Percentiles rank a stretch among this genome's conserved stretches.
Conservation (phyloP, 2,888 invertebrate genomes). For the Phalera bucephala region DNA sequence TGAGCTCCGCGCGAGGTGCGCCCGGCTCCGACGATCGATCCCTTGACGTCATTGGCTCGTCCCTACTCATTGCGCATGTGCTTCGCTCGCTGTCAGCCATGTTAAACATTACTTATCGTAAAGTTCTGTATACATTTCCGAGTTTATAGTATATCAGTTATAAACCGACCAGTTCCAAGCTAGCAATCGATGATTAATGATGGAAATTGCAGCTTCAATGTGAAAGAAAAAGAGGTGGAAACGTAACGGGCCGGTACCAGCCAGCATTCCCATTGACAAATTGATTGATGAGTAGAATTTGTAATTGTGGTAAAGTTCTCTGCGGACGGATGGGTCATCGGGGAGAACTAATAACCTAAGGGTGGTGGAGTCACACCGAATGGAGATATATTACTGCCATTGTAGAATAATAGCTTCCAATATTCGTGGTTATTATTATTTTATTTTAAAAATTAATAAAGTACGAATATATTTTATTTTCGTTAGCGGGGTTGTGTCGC, state of each 20-base stretch:
- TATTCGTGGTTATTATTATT: no score
- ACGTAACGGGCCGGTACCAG: constrained; percentile 35
- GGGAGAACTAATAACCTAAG: background rate
- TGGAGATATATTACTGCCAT: no score
- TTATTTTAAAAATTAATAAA: no score
- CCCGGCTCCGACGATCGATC: constrained; percentile 56
- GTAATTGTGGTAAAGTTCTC: constrained; percentile 2
- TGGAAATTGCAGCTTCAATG: background rate
- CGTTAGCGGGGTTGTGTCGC: no score
- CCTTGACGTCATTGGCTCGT: constrained; percentile 69
- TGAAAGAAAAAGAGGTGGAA: constrained; percentile 22
- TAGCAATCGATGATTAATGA: constrained; percentile 12
- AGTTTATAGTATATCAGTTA: background rate
- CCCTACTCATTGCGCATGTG: constrained; percentile 40
- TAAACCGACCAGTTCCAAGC: background rate
- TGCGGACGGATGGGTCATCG: background rate
- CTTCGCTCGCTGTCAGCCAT: constrained; percentile 31
- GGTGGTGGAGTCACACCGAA: no score
- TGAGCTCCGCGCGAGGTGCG: constrained; percentile 38
- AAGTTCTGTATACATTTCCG: constrained; percentile 30
- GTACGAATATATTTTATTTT: no score
- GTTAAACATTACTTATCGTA: no score
- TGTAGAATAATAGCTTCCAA: no score
- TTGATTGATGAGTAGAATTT: constrained; percentile 56
- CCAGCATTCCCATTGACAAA: constrained; percentile 63